phyloP scores from a whole-genome alignment of 2,113 vertebrate genomes.

The Lepus europaeus region DNA sequence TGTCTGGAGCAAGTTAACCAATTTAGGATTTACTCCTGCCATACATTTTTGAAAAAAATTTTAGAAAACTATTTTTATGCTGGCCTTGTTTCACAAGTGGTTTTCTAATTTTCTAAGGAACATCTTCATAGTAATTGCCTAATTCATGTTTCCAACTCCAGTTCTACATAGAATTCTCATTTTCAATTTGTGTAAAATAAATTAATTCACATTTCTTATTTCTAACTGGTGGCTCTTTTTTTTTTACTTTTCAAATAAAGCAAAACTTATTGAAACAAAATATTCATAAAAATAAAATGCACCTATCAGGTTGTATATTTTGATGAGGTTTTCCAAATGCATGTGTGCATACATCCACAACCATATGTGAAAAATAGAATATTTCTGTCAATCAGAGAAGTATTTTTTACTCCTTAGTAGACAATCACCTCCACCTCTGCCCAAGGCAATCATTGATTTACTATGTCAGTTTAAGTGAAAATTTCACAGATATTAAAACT shows the following conservation, averaged over 20 bases:
- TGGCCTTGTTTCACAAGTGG: background rate
- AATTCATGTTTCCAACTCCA: slow-evolving; percentile 26
- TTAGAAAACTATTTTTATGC: slow-evolving; percentile 34
- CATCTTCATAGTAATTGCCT: background rate
- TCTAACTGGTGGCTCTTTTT: background rate
- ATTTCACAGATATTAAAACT: background rate
- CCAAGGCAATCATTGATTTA: background rate
- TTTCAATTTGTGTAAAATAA: slow-evolving; percentile 29
- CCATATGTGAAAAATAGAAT: background rate
- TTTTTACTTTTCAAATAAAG: background rate
- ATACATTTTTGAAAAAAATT: background rate
- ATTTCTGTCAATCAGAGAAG: background rate
- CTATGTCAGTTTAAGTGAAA: background rate
- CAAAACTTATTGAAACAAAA: background rate
- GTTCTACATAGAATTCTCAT: background rate
- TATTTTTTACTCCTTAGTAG: background rate
- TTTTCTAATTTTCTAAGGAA: slow-evolving; percentile 45
- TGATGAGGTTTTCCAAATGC: background rate
- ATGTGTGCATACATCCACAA: background rate
- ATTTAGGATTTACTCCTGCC: background rate
- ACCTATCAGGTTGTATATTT: background rate
- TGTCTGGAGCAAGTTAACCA: background rate
- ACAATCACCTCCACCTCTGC: background rate
- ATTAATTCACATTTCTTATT: slow-evolving; percentile 21
- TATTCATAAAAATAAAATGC: background rate